Conservation (phyloP, 2,797 vertebrate species). For the Chelidonichthys spinosus region DNA sequence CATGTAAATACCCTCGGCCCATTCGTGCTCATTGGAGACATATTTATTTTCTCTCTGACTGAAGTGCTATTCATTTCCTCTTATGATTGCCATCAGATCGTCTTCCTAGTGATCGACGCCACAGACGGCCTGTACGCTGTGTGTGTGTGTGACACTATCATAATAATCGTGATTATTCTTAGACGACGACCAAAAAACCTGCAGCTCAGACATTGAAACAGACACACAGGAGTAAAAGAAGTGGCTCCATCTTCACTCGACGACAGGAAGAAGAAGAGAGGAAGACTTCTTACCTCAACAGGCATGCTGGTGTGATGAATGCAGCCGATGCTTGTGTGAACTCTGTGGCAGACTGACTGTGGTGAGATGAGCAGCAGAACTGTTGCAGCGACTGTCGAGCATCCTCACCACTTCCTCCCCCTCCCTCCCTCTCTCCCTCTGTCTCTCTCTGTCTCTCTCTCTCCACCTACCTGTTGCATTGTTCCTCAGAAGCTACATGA, state of each 20-base stretch:
- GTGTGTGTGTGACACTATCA: background rate
- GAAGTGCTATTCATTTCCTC: constrained; percentile 62
- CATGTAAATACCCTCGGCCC: constrained; percentile 49
- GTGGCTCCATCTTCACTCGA: background rate
- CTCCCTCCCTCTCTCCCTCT: constrained; percentile 14
- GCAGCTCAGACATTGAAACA: background rate
- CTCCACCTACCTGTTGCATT: constrained; percentile 59
- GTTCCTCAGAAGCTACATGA: constrained; percentile 18
- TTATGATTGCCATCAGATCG: constrained; percentile 42
- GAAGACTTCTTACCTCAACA: constrained; percentile 49
- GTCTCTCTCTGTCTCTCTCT: constrained; percentile 5
- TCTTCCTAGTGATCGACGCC: constrained; percentile 25
- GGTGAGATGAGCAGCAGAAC: constrained; percentile 38
- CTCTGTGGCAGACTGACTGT: constrained; percentile 12
- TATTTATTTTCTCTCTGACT: constrained; percentile 35
- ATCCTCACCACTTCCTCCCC: constrained; percentile 73
- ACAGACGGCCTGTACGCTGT: background rate
- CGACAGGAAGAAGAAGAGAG: background rate
- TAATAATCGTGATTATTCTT: background rate
- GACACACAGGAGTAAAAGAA: background rate
- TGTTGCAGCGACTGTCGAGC: constrained; percentile 45
- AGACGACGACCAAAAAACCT: background rate
- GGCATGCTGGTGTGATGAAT: constrained; percentile 23
- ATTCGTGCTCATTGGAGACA: constrained; percentile 15
- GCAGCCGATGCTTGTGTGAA: background rate